Evolutionary conservation across 2,888 invertebrate species (phyloP), one percentile per base, ranked within the genome.

Genomic region (Meganola albula): DNA sequence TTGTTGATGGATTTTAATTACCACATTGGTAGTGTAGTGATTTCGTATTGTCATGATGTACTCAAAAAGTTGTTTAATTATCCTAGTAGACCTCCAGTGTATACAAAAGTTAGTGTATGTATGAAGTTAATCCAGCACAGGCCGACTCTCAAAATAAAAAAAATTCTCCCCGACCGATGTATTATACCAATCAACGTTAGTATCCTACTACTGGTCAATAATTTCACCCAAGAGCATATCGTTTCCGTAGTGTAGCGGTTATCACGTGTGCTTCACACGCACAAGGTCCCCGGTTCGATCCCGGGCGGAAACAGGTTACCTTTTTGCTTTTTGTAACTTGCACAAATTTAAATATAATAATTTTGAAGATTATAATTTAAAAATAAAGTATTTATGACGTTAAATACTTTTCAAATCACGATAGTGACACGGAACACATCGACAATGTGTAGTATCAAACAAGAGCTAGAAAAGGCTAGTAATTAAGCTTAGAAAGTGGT

Each of bases 191-290:
- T n/a, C n/a, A n/a, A n/a, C n/a, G n/a, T n/a, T n/a, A n/a, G n/a
- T n/a, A n/a, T n/a, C n/a, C n/a, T n/a, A n/a, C n/a, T n/a, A n/a
- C n/a, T n/a, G n/a, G n/a, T n/a, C n/a, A n/a, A n/a, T n/a, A n/a
- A n/a, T n/a, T n/a, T n/a, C n/a, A n/a, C n/a, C n/a, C n/a, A n/a
- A n/a, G n/a, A n/a, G n/a, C n/a, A n/a, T n/a, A 38, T 9, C 12
- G 89, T 89, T 89, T 89, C 88, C 89, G 90, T 90, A 90, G 90
- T 90, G 90, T 90, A 90, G 90, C 88, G 90, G 90, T 90, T 90
- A 90, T 90, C 90, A 90, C 90, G 90, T 91, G 90, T 91, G 90
- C 91, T 90, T 91, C 90, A 90, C 90, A 90, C 90, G 90, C 90
- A 90, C 90, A 90, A 89, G 88, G 88, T 76, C 89, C 89, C 88